Evolutionary conservation across 2,797 vertebrate genomes (phyloP), one percentile per base, ranked within the genome.

Genomic region (Onychomys arenicola): DNA sequence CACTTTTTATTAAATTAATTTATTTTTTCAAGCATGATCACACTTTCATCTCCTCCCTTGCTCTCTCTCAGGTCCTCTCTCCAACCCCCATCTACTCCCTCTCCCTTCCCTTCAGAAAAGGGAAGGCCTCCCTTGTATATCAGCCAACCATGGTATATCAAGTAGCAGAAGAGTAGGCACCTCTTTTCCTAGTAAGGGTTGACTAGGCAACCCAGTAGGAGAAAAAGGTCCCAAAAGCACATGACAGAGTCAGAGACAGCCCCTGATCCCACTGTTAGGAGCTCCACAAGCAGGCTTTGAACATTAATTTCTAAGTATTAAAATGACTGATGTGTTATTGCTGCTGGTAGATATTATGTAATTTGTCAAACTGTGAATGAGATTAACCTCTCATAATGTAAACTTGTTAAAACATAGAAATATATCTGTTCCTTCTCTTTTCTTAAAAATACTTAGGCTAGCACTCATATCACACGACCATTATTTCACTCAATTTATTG

Each of bases 351-450:
- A 69, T 73, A 80, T 57, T 78, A 75, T 55, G 57, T 55, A 93
- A 95, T 89, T 86, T 90, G 71, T 9, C 59, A 87, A 93, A 89
- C 40, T 94, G 27, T 78, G 46, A 83, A 57, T 37, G 29, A 77
- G 17, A 94, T 92, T 40, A 69, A 49, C 61, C 90, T 83, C 1
- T 25, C 65, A 83, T 34, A 63, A 16, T 49, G 23, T 61, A 95
- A 80, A 1, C 10, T 82, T 89, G 29, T 1, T 84, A 29, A 87
- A 97, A 91, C 52, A 90, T 11, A 90, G 34, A 91, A 89, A 89
- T 25, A 37, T 25, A 92, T 65, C 2, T 29, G 16, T 49, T 82
- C 19, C 49, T 14, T 89, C 8, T 61, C 34, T 75, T 63, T 65
- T 57, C 57, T 85, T 29, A 91, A 80, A 94, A 93, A 85, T n/a